A percentile compares a stretch with the other conserved stretches of the same genome.
Evolutionary conservation across 2,888 invertebrate genomes (phyloP).

Genomic region (Ormyrus thymus): DNA sequence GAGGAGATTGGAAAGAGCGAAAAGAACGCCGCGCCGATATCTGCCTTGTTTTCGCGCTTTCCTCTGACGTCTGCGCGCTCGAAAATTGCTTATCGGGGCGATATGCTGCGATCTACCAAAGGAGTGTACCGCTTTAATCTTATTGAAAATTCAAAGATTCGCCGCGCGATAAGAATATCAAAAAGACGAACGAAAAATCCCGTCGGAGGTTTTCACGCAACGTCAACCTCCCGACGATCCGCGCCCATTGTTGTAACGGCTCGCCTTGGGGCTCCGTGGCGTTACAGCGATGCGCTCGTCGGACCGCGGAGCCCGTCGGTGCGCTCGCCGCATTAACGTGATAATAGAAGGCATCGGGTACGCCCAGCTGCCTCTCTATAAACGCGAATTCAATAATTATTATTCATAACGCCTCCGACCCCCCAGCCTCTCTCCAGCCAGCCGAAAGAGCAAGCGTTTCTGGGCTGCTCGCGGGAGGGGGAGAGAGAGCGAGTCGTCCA

Average conservation of each 20-base stretch:
- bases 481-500: slow-evolving; percentile 62
- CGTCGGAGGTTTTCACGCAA: slow-evolving; percentile 19
- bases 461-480: slow-evolving; percentile 7
- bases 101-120: background rate
- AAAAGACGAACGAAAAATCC: background rate
- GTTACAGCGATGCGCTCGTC: too few relatives aligned
- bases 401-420: slow-evolving; percentile 72
- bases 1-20: slow-evolving; percentile 2
- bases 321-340: slow-evolving; percentile 49
- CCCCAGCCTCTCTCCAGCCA: slow-evolving; percentile 57
- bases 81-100: background rate
- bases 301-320: background rate
- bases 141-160: background rate
- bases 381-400: slow-evolving; percentile 64
- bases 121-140: slow-evolving; percentile 1
- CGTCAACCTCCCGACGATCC: slow-evolving; percentile 49
- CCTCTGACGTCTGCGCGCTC: background rate
- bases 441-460: slow-evolving; percentile 50
- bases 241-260: slow-evolving; percentile 39
- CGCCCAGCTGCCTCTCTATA: slow-evolving; percentile 55
- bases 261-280: too few relatives aligned
- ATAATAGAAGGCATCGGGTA: slow-evolving; percentile 52
- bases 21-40: background rate
- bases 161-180: too few relatives aligned
- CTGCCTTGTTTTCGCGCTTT: background rate